Percentiles rank a stretch among this genome's conserved stretches.
These are phyloP conservation scores for Benthosema pterotum DNA, from an alignment of 2,797 vertebrate genomes.

Conservation along the genomic window DNA sequence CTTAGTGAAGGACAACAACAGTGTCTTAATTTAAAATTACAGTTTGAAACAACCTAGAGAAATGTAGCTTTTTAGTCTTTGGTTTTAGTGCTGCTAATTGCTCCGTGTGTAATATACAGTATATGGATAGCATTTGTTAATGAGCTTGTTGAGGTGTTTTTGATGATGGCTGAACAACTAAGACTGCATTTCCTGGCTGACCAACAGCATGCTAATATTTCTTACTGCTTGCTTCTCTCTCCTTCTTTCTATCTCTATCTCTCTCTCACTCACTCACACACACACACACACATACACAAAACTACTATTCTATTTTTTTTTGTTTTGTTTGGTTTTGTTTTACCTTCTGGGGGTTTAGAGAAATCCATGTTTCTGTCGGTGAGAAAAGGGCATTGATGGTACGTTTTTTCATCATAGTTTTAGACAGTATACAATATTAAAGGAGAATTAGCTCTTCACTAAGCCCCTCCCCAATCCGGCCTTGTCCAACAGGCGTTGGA, in stretches of 20 bases:
- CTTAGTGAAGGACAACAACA: constrained; percentile 26
- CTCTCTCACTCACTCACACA: constrained; percentile 4
- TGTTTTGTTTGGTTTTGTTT: too few relatives aligned
- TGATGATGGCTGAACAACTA: constrained; percentile 23
- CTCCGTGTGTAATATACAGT: too few relatives aligned
- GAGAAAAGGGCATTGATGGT: too few relatives aligned
- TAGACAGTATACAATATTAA: too few relatives aligned
- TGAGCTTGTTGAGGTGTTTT: background rate
- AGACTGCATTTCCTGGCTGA: constrained; percentile 43
- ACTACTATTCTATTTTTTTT: background rate
- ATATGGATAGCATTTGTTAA: background rate
- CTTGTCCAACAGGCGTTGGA: too few relatives aligned
- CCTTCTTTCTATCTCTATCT: background rate
- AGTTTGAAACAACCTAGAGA: constrained; percentile 3
- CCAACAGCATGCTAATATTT: constrained; percentile 34
- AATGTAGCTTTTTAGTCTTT: constrained; percentile 3
- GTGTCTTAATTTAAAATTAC: background rate
- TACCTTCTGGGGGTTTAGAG: background rate
- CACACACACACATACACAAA: constrained; percentile 13
- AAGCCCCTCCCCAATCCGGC: too few relatives aligned
- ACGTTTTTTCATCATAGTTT: too few relatives aligned
- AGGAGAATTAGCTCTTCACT: too few relatives aligned
- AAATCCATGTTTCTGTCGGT: constrained; percentile 23
- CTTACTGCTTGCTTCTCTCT: background rate
- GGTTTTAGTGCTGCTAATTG: background rate